Conservation (phyloP, 2,888 invertebrate species). For the Tenthredo scrophulariae region DNA sequence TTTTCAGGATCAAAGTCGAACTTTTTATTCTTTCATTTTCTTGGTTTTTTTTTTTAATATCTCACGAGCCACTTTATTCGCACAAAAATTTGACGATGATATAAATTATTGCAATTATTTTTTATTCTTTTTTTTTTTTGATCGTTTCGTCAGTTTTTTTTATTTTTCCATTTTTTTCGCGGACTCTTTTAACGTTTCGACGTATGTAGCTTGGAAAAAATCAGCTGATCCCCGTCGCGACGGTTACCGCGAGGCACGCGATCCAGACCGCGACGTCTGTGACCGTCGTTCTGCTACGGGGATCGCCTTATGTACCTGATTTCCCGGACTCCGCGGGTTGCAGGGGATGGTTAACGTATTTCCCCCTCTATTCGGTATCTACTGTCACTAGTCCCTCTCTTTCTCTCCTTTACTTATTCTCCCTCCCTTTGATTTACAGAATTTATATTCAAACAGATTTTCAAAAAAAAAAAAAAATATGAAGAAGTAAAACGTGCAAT, state of each 20-base stretch:
- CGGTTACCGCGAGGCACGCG: slow-evolving; percentile 68
- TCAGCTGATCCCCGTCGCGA: slow-evolving; percentile 44
- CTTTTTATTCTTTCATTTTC: neutral
- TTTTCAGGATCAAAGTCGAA: neutral
- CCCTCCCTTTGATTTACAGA: neutral
- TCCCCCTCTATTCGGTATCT: slow-evolving; percentile 17
- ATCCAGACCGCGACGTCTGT: slow-evolving; percentile 72
- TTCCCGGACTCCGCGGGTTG: slow-evolving; percentile 53
- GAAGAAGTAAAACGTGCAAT: neutral
- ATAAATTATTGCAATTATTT: neutral
- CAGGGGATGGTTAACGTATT: slow-evolving; percentile 65
- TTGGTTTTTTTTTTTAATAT: neutral
- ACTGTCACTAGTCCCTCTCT: neutral
- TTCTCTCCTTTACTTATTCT: neutral
- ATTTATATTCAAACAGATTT: neutral
- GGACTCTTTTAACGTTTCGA: neutral
- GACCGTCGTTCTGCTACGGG: slow-evolving; percentile 72
- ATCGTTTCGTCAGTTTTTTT: neutral
- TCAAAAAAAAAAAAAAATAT: neutral
- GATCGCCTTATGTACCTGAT: slow-evolving; percentile 67
- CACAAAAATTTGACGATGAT: neutral
- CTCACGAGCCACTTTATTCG: neutral
- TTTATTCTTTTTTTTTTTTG: too few species aligned
- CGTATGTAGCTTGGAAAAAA: neutral
- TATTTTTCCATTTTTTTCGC: neutral